These are phyloP conservation scores for Corythornis cristatus DNA, from an alignment of 2,113 vertebrate genomes.

Conservation along the genomic window DNA sequence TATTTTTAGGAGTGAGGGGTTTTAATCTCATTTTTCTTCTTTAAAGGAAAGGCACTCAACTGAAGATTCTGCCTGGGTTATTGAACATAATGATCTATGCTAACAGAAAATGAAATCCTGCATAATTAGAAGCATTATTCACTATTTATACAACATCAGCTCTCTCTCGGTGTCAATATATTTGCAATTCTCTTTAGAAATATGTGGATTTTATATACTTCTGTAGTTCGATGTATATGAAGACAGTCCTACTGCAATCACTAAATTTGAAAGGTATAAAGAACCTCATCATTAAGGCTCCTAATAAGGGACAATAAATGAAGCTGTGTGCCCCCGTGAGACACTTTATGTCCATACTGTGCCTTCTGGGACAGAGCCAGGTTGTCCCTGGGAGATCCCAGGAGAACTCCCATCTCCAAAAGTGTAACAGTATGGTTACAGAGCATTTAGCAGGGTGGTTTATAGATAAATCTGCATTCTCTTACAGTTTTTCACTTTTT, in stretches of 20 bases:
- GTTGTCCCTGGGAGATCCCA: rapidly evolving
- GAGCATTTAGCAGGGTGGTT: not conserved
- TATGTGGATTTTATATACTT: not conserved
- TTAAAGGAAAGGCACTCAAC: not conserved
- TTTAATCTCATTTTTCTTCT: not conserved
- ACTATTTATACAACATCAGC: not conserved
- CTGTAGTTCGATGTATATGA: not conserved
- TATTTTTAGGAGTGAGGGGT: not conserved
- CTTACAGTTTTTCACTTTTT: not conserved
- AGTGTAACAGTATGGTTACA: not conserved
- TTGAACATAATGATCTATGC: not conserved
- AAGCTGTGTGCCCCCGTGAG: not conserved
- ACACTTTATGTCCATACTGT: not conserved
- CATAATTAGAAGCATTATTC: not conserved
- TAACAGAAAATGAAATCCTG: not conserved
- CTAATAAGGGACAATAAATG: not conserved
- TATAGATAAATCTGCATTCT: not conserved
- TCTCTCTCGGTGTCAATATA: conserved; percentile 8
- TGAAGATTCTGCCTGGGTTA: not conserved
- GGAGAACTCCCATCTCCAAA: not conserved
- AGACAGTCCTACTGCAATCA: not conserved
- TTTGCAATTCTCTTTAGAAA: not conserved
- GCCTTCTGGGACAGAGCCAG: rapidly evolving
- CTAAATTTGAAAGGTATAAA: not conserved
- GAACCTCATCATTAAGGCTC: not conserved